Evolutionary conservation across 2,797 vertebrate species (phyloP).

Genomic region (Myotis findleyi): DNA sequence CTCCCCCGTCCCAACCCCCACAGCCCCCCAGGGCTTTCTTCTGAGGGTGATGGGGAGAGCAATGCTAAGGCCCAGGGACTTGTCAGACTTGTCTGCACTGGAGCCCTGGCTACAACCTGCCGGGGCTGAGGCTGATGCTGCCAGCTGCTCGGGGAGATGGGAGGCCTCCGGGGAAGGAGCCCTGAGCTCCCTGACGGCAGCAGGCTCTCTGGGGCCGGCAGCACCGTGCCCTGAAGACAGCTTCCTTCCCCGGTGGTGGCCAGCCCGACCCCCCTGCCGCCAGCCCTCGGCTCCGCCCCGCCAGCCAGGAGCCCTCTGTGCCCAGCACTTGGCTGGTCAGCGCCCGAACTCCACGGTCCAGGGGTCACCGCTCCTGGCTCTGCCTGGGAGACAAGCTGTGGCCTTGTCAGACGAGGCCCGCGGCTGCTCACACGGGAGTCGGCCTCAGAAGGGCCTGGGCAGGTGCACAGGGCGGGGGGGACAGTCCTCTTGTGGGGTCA

Average conservation of each 20-base stretch:
- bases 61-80: too few species aligned
- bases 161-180: neutral
- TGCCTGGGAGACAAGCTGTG: neutral
- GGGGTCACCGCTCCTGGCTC: neutral
- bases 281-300: neutral
- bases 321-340: neutral
- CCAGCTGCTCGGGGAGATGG: neutral
- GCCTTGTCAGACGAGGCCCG: neutral
- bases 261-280: neutral
- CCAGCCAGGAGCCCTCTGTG: too few species aligned
- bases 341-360: neutral
- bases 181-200: too few species aligned
- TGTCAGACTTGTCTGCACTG: neutral
- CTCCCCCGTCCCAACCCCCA: neutral
- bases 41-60: neutral
- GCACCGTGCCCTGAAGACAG: neutral
- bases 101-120: neutral
- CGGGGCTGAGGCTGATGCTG: neutral
- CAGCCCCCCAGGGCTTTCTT: neutral
- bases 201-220: neutral
- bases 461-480: accelerated
- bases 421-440: too few species aligned
- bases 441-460: neutral
- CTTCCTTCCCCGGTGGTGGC: neutral
- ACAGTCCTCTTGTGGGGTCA: neutral